A percentile compares a stretch with the other conserved stretches of the same genome.
Conservation (phyloP, 2,797 vertebrate species). For the Pitangus sulphuratus region DNA sequence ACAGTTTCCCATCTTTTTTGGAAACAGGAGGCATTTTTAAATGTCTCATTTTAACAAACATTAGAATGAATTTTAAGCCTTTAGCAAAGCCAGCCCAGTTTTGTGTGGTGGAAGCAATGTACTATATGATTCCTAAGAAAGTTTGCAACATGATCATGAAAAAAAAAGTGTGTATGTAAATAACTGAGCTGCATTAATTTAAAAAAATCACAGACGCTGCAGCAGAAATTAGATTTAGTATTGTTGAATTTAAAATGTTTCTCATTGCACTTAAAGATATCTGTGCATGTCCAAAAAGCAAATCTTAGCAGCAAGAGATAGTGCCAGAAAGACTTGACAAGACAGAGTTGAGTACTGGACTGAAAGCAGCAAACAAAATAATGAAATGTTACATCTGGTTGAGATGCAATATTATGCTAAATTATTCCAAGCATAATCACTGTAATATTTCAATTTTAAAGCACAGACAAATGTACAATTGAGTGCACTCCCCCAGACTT, state of each 20-base stretch:
- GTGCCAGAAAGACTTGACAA: background rate
- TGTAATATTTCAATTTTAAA: background rate
- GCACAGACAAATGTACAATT: background rate
- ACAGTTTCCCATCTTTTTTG: background rate
- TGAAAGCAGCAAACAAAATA: background rate
- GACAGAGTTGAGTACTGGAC: rapidly evolving
- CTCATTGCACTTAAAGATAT: background rate
- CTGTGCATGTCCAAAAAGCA: background rate
- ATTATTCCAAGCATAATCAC: background rate
- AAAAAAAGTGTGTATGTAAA: background rate
- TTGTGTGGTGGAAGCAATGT: background rate
- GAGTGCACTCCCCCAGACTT: background rate
- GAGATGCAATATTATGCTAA: background rate
- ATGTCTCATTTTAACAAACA: background rate
- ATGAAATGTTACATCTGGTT: background rate
- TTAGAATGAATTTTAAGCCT: background rate
- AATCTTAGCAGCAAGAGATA: background rate
- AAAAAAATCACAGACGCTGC: background rate
- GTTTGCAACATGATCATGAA: background rate
- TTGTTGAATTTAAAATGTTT: background rate
- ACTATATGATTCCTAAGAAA: background rate
- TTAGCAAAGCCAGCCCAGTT: background rate
- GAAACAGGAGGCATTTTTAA: background rate
- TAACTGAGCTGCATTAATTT: background rate
- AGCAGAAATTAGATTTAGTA: background rate